A percentile compares a stretch with the other conserved stretches of the same genome.
phyloP scores from a whole-genome alignment of 2,888 invertebrate species.

The Morinoia aosen region DNA sequence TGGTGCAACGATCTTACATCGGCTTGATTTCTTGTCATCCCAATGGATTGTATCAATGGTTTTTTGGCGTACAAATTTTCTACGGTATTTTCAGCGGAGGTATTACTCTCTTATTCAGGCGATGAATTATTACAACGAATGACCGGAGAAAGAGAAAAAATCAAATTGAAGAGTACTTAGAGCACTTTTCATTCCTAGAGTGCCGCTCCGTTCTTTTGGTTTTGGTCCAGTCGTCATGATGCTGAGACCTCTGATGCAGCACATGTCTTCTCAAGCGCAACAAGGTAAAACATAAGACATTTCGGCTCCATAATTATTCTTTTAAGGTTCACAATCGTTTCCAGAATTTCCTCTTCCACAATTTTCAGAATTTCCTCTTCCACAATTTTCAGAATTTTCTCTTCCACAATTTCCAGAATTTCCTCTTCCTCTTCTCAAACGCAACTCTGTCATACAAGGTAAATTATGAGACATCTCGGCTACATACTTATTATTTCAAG shows the following conservation, averaged over 20 bases:
- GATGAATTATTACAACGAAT: neutral
- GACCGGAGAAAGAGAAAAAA: neutral
- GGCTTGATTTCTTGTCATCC: neutral
- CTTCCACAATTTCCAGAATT: no score
- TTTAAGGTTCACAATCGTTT: no score
- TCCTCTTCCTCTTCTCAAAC: no score
- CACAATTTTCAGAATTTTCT: no score
- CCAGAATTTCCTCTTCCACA: no score
- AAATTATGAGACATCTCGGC: no score
- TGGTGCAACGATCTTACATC: neutral
- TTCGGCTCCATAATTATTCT: no score
- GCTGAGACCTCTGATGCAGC: neutral
- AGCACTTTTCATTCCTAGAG: conserved; percentile 36
- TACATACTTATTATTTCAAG: no score
- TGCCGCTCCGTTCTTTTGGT: conserved; percentile 31
- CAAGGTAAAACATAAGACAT: neutral
- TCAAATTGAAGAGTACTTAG: neutral
- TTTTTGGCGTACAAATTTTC: conserved; percentile 25
- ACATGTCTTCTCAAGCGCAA: neutral
- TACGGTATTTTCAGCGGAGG: conserved; percentile 18
- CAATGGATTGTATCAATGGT: neutral
- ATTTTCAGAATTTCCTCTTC: no score
- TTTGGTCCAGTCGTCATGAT: neutral
- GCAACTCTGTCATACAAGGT: no score
- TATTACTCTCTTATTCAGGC: neutral